Percentiles rank a stretch among this genome's conserved stretches.
These are phyloP conservation scores for Halcyon leucocephala DNA, from an alignment of 2,797 vertebrate genomes.

Conservation along the genomic window DNA sequence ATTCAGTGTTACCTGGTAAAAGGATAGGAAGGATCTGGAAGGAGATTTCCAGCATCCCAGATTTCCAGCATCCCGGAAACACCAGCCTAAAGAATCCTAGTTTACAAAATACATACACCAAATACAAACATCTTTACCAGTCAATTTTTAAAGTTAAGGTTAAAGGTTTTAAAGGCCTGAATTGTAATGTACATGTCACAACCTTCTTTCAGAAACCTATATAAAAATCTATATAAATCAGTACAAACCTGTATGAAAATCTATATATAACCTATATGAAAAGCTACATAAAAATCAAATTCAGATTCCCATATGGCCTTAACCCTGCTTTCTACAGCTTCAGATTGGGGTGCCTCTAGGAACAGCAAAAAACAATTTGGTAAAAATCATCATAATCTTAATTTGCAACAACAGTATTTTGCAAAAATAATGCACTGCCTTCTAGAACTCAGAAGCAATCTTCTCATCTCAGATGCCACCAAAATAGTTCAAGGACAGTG, in stretches of 20 bases:
- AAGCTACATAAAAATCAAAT: not conserved
- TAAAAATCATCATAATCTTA: not conserved
- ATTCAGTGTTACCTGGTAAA: not conserved
- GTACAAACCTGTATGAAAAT: no score
- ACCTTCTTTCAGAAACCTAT: not conserved
- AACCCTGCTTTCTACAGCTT: not conserved
- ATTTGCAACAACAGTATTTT: not conserved
- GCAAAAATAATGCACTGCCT: not conserved
- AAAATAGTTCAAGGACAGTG: not conserved
- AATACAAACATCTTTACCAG: not conserved
- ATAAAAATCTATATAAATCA: no score
- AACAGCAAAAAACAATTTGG: not conserved
- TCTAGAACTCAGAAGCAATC: not conserved
- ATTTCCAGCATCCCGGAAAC: not conserved
- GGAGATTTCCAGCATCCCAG: not conserved
- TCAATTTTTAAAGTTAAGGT: not conserved
- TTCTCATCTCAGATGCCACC: not conserved
- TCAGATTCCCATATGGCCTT: not conserved
- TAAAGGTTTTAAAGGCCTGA: not conserved
- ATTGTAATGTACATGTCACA: not conserved
- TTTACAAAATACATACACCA: not conserved
- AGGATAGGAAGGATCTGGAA: not conserved
- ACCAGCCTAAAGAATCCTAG: not conserved
- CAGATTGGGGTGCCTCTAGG: accelerated
- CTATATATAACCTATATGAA: not conserved